Evolutionary conservation across 2,797 vertebrate genomes (phyloP), one percentile per base, ranked within the genome.

Genomic region (Gambusia yucatana): DNA sequence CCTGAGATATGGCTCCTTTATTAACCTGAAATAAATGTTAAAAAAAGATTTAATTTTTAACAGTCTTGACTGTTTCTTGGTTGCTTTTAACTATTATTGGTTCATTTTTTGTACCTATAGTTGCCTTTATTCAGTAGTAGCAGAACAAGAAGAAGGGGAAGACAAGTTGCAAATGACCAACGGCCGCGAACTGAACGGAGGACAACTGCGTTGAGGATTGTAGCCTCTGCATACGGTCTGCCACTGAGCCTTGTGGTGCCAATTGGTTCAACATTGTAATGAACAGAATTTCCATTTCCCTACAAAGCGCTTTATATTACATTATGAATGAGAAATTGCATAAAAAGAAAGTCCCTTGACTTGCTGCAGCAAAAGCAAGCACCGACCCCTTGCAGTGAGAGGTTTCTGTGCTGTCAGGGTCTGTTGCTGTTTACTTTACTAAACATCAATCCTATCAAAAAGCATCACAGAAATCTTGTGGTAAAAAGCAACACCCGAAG

Each of bases 361-460:
- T 41, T 67, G 20, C 9, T 67, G 17, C 36, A 25, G 41, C 8
- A 41, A 8, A 39, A 39, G 61, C 30, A 36, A 8, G 33, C 6
- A 36, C 30, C 30, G 8, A 6, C 0, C 61, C 3, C 3, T 4
- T 36, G 28, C 33, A 65, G 33, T 36, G 61, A 8, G 17, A 20
- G 17, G 17, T 63, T 65, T 36, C 61, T 41, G 5, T 11, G 20
- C 20, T 25, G 20, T 67, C 36, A 67, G 22, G 20, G 36, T 25
- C 63, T 25, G 63, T 11, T 25, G 33, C 61, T 67, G 63, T 67
- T 67, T 67, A 67, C 36, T 44, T 46, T 46, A n/a, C 11, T 46
- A 77, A 25, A 63, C 77, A 82, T 70, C 69, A 76, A 71, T 70
- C 22, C 9, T 28, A 84, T 80, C 77, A 73, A 82, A 48, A 69